phyloP scores from a whole-genome alignment of 35 echinoderm and acorn worm genomes.

The Patiria miniata region DNA sequence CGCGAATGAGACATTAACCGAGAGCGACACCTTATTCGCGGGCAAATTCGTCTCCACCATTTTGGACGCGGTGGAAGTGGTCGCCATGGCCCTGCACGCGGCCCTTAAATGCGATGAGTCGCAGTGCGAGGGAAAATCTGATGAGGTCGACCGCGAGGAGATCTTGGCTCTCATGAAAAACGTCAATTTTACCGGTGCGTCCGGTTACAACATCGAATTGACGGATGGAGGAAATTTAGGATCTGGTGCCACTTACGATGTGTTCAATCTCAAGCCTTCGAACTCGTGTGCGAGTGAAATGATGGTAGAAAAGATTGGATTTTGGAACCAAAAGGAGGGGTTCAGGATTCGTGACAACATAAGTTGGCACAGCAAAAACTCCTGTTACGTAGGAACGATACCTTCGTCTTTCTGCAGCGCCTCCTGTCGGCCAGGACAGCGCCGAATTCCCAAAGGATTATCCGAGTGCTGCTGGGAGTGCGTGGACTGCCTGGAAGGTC shows the following conservation, averaged over 20 bases:
- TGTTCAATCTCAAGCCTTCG: conserved; percentile 58
- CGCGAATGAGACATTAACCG: conserved; percentile 44
- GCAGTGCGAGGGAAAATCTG: conserved; percentile 8
- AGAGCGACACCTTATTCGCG: conserved; percentile 30
- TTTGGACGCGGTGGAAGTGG: conserved; percentile 71
- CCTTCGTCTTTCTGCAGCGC: conserved; percentile 57
- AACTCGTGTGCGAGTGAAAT: conserved; percentile 17
- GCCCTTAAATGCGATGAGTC: conserved; percentile 34
- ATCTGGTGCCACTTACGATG: conserved; percentile 59
- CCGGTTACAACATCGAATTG: conserved; percentile 38
- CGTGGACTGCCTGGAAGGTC: conserved; percentile 53
- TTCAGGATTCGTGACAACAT: background rate
- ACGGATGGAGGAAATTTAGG: conserved; percentile 53
- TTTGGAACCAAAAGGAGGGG: conserved; percentile 31
- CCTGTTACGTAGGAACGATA: background rate
- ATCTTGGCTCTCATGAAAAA: conserved; percentile 70
- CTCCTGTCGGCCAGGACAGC: conserved; percentile 50
- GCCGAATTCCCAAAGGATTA: conserved; percentile 18
- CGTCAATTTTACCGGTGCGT: conserved; percentile 54
- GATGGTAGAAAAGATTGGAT: conserved; percentile 22
- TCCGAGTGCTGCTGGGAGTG: conserved; percentile 77
- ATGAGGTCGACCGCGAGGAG: background rate
- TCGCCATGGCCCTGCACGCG: conserved; percentile 54
- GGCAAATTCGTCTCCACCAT: conserved; percentile 38
- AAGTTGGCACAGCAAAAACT: conserved; percentile 36